Percentiles rank a stretch among this genome's conserved stretches.
Conservation (phyloP, 2,113 vertebrate species). For the Archilochus colubris region DNA sequence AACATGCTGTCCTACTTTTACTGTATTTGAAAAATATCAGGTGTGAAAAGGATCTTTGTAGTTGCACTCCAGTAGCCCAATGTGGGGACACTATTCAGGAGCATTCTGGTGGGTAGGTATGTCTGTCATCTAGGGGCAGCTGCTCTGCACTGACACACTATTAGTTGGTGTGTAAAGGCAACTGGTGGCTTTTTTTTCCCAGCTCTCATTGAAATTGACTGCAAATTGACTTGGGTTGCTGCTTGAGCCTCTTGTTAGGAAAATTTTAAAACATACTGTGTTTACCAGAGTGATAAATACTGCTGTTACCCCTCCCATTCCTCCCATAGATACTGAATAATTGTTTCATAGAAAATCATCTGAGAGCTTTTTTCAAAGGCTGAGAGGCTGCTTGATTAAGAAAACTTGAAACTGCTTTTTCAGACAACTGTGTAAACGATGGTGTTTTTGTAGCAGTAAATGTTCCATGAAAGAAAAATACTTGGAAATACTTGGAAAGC, state of each 20-base stretch:
- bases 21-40: not conserved
- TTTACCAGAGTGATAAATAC: not conserved
- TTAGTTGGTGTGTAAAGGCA: not conserved
- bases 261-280: not conserved
- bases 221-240: not conserved
- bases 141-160: not conserved
- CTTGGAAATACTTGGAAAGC: slow-evolving; percentile 32
- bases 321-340: not conserved
- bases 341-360: not conserved
- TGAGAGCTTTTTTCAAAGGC: not conserved
- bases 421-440: not conserved
- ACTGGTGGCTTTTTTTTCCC: not conserved
- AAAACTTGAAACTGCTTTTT: slow-evolving; percentile 4
- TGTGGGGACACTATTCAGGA: not conserved
- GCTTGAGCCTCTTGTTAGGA: not conserved
- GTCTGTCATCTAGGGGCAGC: not conserved
- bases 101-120: not conserved
- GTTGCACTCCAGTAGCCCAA: not conserved
- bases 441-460: not conserved
- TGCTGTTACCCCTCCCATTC: not conserved
- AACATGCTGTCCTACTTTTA: not conserved
- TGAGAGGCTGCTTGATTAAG: not conserved
- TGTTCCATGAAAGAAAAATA: slow-evolving; percentile 32
- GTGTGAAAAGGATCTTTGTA: not conserved
- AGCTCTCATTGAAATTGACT: not conserved